Percentiles rank a stretch among this genome's conserved stretches.
Conservation (phyloP, 2,888 invertebrate genomes). For the Andricus quercusramuli region DNA sequence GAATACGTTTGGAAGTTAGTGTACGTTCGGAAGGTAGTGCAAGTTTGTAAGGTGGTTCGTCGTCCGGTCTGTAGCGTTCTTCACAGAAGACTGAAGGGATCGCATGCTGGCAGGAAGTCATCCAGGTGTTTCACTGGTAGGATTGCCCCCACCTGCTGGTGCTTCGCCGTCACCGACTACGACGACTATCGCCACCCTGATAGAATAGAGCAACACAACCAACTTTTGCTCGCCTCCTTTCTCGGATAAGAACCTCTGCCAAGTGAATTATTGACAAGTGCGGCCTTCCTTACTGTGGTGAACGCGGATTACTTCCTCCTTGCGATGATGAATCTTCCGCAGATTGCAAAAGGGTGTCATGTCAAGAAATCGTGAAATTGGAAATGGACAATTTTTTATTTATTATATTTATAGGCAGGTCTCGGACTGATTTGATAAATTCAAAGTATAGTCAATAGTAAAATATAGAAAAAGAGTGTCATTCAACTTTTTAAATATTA, state of each 20-base stretch:
- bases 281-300: constrained; percentile 26
- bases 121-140: constrained; percentile 67
- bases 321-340: not conserved
- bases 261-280: constrained; percentile 40
- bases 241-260: constrained; percentile 17
- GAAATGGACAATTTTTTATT: too few relatives aligned
- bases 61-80: constrained; percentile 61
- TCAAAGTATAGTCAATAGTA: too few relatives aligned
- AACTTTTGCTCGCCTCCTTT: constrained; percentile 32
- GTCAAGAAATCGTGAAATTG: too few relatives aligned
- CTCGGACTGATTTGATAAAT: too few relatives aligned
- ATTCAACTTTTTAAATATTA: too few relatives aligned
- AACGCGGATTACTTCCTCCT: constrained; percentile 29
- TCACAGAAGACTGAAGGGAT: constrained; percentile 67
- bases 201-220: constrained; percentile 12
- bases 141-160: constrained; percentile 53
- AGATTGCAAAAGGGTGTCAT: not conserved
- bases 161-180: constrained; percentile 42
- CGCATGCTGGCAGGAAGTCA: constrained; percentile 70
- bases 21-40: not conserved
- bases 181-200: constrained; percentile 35
- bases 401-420: too few relatives aligned
- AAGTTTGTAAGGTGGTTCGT: too few relatives aligned
- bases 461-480: too few relatives aligned
- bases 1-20: constrained; percentile 39